A percentile compares a stretch with the other conserved stretches of the same genome.
phyloP scores from a whole-genome alignment of 2,888 invertebrate species.

The Sisyra nigra region DNA sequence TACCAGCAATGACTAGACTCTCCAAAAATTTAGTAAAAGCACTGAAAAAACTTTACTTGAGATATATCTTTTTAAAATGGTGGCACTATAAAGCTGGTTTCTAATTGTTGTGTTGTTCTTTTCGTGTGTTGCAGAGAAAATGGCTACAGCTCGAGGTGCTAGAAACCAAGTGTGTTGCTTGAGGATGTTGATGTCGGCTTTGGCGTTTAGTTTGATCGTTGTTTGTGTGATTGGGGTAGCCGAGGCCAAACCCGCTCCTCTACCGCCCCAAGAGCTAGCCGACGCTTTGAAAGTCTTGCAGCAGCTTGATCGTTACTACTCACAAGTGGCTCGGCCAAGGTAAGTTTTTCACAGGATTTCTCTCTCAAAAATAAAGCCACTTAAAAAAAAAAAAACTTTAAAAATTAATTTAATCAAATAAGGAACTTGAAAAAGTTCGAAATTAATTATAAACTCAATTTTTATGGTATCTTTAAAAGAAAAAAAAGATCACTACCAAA shows the following conservation, averaged over 20 bases:
- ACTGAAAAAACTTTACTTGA: too few relatives aligned
- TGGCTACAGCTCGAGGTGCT: neutral
- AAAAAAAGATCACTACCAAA: too few relatives aligned
- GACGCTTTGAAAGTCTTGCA: conserved; percentile 8
- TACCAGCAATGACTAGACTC: too few relatives aligned
- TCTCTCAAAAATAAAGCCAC: neutral
- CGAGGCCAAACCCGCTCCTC: conserved; percentile 6
- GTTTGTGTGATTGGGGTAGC: neutral
- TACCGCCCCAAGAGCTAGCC: conserved; percentile 7
- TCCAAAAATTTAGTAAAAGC: too few relatives aligned
- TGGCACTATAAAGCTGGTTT: too few relatives aligned
- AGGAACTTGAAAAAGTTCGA: too few relatives aligned
- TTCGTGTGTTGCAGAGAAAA: neutral
- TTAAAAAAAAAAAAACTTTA: too few relatives aligned
- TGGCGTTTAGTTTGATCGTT: neutral
- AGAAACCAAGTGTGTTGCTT: neutral
- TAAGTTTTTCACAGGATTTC: neutral
- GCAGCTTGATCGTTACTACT: conserved; percentile 7
- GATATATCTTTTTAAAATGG: too few relatives aligned
- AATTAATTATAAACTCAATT: too few relatives aligned
- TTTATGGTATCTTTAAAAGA: too few relatives aligned
- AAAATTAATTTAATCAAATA: too few relatives aligned
- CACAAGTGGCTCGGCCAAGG: conserved; percentile 8
- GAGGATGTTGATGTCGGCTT: neutral
- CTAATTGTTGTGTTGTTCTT: too few relatives aligned